Percentiles rank a stretch among this genome's conserved stretches.
phyloP scores from a whole-genome alignment of 2,888 invertebrate species.

The Synergus itoensis region DNA sequence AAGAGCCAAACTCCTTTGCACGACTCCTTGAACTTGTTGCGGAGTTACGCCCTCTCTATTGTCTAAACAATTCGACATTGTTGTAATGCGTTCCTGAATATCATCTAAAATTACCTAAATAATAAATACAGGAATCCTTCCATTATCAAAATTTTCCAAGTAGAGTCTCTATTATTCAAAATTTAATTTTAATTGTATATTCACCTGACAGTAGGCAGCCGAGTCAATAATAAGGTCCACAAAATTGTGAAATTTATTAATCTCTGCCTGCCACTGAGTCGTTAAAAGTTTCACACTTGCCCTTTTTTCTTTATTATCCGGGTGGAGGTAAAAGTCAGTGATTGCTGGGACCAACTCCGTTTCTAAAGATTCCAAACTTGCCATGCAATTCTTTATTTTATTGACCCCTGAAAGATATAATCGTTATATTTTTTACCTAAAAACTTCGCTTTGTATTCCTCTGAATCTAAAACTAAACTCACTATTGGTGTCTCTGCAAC shows the following conservation, averaged over 20 bases:
- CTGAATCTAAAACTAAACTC: constrained; percentile 39
- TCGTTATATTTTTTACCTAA: constrained; percentile 17
- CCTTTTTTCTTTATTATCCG: constrained; percentile 79
- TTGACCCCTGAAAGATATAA: constrained; percentile 79
- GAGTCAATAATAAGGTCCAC: constrained; percentile 86
- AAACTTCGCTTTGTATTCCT: neutral
- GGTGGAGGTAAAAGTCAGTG: constrained; percentile 77
- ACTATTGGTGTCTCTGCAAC: constrained; percentile 78
- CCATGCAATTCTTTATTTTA: constrained; percentile 83
- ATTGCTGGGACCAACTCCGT: constrained; percentile 84
- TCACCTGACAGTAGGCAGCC: constrained; percentile 84
- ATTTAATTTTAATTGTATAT: constrained; percentile 24
- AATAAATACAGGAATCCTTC: neutral
- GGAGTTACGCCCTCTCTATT: constrained; percentile 69
- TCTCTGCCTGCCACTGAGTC: constrained; percentile 82
- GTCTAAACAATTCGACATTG: constrained; percentile 71
- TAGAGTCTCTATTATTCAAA: neutral
- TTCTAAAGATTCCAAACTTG: constrained; percentile 85
- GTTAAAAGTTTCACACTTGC: constrained; percentile 79
- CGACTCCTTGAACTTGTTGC: constrained; percentile 67
- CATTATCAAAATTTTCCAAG: neutral
- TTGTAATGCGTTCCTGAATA: constrained; percentile 67
- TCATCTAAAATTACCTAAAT: constrained; percentile 72
- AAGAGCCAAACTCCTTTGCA: constrained; percentile 71
- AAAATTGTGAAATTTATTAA: constrained; percentile 80